Evolutionary conservation across 1,140 invertebrate species (phyloP).

Genomic region (Apis laboriosa): DNA sequence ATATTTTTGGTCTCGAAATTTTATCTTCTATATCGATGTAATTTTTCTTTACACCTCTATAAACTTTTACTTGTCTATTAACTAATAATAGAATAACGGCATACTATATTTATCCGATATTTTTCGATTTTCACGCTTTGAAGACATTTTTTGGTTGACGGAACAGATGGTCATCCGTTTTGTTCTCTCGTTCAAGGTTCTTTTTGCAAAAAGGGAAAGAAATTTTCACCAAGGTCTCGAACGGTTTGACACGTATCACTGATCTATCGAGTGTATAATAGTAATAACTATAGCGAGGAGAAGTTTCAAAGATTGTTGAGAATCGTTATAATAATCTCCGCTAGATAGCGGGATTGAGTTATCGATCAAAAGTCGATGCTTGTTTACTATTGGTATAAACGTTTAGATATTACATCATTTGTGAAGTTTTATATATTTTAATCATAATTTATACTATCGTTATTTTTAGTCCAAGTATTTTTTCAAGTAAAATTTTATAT

Average conservation of each 20-base stretch:
- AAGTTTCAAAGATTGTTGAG: neutral
- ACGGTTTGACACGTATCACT: neutral
- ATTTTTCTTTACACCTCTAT: no score
- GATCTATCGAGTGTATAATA: no score
- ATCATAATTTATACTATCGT: no score
- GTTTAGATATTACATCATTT: no score
- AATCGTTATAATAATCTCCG: no score
- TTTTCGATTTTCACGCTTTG: conserved; percentile 1
- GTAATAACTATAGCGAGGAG: neutral
- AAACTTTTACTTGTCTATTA: neutral
- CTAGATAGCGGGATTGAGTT: no score
- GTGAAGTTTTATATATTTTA: no score
- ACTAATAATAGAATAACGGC: neutral
- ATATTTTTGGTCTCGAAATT: neutral
- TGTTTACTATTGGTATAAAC: no score
- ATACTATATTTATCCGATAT: conserved; percentile 1
- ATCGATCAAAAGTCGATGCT: no score
- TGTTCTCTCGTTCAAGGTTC: neutral
- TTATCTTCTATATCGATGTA: neutral
- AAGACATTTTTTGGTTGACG: neutral
- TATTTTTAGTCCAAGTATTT: no score
- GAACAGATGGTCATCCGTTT: neutral
- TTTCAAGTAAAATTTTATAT: no score
- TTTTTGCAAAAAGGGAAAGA: neutral
- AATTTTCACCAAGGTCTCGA: neutral